Base-by-base conservation (phyloP, 2,797 vertebrate genomes). In the Bradypus variegatus region DNA sequence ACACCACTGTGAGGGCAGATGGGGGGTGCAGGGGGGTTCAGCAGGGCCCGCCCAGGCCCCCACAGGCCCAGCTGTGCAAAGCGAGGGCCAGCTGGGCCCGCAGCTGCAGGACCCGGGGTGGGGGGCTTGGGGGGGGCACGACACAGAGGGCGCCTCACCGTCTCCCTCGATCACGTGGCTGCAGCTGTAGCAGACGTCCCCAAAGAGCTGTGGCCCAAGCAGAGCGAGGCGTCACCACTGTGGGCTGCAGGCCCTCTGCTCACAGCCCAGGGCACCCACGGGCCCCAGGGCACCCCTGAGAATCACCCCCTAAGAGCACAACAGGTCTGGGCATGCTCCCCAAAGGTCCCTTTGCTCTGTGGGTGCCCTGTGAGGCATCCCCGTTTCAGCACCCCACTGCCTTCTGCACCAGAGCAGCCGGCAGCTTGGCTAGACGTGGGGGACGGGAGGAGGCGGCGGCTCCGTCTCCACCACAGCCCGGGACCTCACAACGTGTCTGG, bases 111-210 rank as follows among this genome's bases (percentile, higher is more conserved):
- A 78, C 77, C 64, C 93, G 3, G 70, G 15, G 50, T 15, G 41
- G 53, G 94, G 31, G 23, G 89, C 86, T 75, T 94, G 2, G 3
- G 83, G 92, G 29, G 85, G 84, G 55, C 2, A 21, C 73, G 93
- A 93, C 36, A 92, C 67, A 84, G 93, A 88, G 91, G 60, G 86
- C 73, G 93, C 83, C 98, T 98, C 93, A 98, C 98, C 97, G 29
- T 98, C 98, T 36, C 98, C 98, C 94, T 98, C 97, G 55, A 98
- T 98, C 96, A 98, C 98, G 0, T 96, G 97, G 94, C 97, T 97
- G 96, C 98, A 98, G 96, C 96, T 97, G 94, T 97, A 98, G 94
- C 98, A 98, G 85, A 98, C 97, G 2, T 98, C 98, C 93, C 98
- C 97, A 69, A 97, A 98, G 92, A 98, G 97, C 98, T 98, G 95